A percentile compares a stretch with the other conserved stretches of the same genome.
These are phyloP conservation scores for Leptoteleia sp. DNA, from an alignment of 1,140 invertebrate species.

Conservation along the genomic window DNA sequence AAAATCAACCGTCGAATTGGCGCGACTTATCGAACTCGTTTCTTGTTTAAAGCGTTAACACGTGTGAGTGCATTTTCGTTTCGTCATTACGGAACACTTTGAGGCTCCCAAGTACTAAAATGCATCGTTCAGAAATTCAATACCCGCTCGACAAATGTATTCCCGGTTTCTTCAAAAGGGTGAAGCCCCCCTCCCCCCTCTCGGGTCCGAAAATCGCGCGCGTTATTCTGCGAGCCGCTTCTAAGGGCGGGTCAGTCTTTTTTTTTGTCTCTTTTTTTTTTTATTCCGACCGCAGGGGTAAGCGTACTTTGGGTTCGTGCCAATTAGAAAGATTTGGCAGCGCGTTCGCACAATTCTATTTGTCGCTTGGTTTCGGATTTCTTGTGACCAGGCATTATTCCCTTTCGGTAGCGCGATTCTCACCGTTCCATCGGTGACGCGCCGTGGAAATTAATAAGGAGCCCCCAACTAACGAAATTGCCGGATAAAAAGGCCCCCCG, in stretches of 20 bases:
- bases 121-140: slow-evolving; percentile 8
- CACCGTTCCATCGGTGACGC: not conserved
- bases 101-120: not conserved
- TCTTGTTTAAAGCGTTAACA: too few relatives aligned
- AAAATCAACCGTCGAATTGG: too few relatives aligned
- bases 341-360: slow-evolving; percentile 37
- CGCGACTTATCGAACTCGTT: too few relatives aligned
- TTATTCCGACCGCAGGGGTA: slow-evolving; percentile 33
- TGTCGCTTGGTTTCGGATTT: slow-evolving; percentile 43
- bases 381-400: slow-evolving; percentile 19
- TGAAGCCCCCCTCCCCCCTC: slow-evolving; percentile 12
- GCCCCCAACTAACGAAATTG: not conserved
- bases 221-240: not conserved
- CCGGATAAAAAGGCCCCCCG: not conserved
- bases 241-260: slow-evolving; percentile 48
- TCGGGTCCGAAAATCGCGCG: too few relatives aligned
- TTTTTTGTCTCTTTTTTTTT: too few relatives aligned
- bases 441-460: slow-evolving; percentile 5
- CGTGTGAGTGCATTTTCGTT: too few relatives aligned
- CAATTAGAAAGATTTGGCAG: slow-evolving; percentile 57
- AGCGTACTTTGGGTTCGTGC: slow-evolving; percentile 36
- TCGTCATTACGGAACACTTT: not conserved
- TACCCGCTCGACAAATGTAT: slow-evolving; percentile 9
- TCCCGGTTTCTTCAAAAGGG: slow-evolving; percentile 31
- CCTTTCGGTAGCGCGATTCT: slow-evolving; percentile 1